These are phyloP conservation scores for Trileptium ribeirensis DNA, from an alignment of 2,888 invertebrate species.

Conservation along the genomic window DNA sequence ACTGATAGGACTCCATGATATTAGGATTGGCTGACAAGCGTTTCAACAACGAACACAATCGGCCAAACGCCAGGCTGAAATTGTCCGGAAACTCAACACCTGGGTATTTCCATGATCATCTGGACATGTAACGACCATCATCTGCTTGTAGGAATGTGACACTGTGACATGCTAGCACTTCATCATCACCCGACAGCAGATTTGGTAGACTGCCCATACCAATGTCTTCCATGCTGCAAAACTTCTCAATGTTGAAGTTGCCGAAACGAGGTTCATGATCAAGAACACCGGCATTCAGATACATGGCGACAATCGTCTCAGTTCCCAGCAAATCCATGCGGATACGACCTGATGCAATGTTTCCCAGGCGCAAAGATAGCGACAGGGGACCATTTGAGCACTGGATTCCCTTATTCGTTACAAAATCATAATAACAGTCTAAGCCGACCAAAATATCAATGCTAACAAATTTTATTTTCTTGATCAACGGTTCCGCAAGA, in stretches of 20 bases:
- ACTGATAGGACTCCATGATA: conserved; percentile 15
- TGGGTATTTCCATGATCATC: conserved; percentile 19
- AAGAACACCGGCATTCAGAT: background rate
- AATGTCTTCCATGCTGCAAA: conserved; percentile 1
- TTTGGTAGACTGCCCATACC: background rate
- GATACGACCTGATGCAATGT: background rate
- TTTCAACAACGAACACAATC: background rate
- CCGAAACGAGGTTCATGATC: background rate
- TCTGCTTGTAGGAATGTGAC: background rate
- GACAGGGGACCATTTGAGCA: background rate
- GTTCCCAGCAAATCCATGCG: background rate
- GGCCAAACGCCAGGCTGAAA: background rate
- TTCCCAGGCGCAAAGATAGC: background rate
- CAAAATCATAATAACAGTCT: conserved; percentile 2
- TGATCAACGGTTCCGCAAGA: background rate
- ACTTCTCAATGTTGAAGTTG: background rate
- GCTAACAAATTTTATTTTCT: background rate
- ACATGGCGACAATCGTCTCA: background rate
- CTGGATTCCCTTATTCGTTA: background rate
- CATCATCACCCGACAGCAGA: background rate
- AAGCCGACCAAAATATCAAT: background rate
- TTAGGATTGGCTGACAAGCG: conserved; percentile 3
- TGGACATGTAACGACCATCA: background rate
- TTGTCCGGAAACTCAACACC: background rate
- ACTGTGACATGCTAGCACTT: background rate